Conservation (phyloP, 2,113 vertebrate species). For the Neodon shergylaensis region DNA sequence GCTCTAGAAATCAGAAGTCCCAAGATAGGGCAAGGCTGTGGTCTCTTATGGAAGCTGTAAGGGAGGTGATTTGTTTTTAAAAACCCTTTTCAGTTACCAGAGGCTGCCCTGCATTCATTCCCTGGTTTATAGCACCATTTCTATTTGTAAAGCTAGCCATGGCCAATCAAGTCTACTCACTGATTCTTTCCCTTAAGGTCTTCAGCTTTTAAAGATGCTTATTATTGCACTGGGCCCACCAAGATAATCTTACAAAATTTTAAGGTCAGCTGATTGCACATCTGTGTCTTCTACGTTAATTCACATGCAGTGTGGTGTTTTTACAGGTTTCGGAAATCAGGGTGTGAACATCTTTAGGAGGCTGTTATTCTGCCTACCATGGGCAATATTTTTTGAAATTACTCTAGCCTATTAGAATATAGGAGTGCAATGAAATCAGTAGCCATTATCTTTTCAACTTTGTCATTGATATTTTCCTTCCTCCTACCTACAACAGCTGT, state of each 20-base stretch:
- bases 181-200: neutral
- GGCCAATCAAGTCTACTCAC: neutral
- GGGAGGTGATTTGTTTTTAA: neutral
- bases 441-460: constrained; percentile 30
- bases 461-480: neutral
- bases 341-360: neutral
- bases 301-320: neutral
- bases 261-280: neutral
- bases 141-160: neutral
- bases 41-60: neutral
- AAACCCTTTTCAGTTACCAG: neutral
- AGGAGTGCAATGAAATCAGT: constrained; percentile 7
- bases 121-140: neutral
- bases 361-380: neutral
- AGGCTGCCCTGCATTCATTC: neutral
- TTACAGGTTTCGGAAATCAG: neutral
- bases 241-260: neutral
- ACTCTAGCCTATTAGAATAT: neutral
- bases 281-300: neutral
- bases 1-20: neutral
- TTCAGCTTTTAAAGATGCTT: constrained; percentile 19
- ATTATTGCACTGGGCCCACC: neutral
- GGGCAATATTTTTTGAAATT: neutral
- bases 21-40: neutral
- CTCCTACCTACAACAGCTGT: neutral